Evolutionary conservation across 1,140 invertebrate species (phyloP).

Genomic region (Drosophila tropicalis): DNA sequence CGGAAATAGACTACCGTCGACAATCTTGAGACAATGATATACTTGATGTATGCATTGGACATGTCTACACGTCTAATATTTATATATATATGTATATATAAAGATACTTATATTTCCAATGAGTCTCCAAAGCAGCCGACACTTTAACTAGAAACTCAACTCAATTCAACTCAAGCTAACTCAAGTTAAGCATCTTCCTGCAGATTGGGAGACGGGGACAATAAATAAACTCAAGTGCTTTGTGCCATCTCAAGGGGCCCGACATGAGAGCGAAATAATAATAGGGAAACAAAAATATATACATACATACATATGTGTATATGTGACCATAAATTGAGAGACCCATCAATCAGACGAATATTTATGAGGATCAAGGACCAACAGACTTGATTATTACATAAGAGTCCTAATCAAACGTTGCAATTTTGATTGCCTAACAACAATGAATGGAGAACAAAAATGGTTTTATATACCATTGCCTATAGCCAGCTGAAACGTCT

Average conservation of each 20-base stretch:
- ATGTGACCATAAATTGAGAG: conserved; percentile 33
- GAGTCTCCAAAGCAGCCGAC: background rate
- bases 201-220: conserved; percentile 31
- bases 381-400: conserved; percentile 62
- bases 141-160: conserved; percentile 43
- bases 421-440: conserved; percentile 55
- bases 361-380: conserved; percentile 44
- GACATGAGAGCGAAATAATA: conserved; percentile 43
- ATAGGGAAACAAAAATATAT: conserved; percentile 32
- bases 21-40: conserved; percentile 4
- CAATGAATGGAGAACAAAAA: conserved; percentile 31
- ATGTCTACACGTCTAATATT: background rate
- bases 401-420: conserved; percentile 73
- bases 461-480: conserved; percentile 45
- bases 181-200: conserved; percentile 1
- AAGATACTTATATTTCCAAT: background rate
- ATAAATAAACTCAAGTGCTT: conserved; percentile 67
- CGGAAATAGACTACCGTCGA: background rate
- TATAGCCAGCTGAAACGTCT: conserved; percentile 30
- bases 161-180: conserved; percentile 37
- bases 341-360: conserved; percentile 69
- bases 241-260: conserved; percentile 45
- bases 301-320: conserved; percentile 12
- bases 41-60: too few species aligned
- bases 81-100: background rate